A percentile compares a stretch with the other conserved stretches of the same genome.
phyloP scores from a whole-genome alignment of 2,113 vertebrate species.

The Cricetomys ansorgei region DNA sequence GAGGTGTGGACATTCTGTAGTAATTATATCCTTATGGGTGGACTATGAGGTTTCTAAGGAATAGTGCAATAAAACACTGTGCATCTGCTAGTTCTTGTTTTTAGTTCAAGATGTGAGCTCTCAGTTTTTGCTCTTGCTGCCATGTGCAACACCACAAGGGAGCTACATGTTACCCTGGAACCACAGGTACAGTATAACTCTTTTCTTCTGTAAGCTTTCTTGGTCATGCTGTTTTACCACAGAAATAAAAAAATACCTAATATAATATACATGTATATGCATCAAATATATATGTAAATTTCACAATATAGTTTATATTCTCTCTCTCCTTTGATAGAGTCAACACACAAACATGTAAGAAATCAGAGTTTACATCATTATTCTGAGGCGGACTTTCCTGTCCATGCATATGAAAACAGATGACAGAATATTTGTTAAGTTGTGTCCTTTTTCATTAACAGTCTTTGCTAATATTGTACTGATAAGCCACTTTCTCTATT shows the following conservation, averaged over 20 bases:
- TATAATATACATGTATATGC: not conserved
- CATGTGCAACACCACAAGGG: not conserved
- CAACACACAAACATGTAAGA: not conserved
- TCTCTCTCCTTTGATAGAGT: not conserved
- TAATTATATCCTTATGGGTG: not conserved
- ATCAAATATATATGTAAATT: not conserved
- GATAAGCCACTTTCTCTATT: conserved; percentile 63
- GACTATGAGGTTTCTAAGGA: not conserved
- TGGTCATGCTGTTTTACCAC: not conserved
- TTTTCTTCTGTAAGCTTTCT: not conserved
- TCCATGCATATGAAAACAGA: not conserved
- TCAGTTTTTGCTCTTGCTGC: not conserved
- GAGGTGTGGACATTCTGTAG: not conserved
- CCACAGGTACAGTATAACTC: not conserved
- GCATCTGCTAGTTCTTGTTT: not conserved
- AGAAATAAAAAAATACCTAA: not conserved
- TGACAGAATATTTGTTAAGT: not conserved
- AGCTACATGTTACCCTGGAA: not conserved
- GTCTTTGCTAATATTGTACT: conserved; percentile 73
- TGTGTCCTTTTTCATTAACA: conserved; percentile 54
- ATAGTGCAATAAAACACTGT: not conserved
- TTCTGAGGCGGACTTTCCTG: not conserved
- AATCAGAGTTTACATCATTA: not conserved
- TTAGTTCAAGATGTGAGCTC: not conserved
- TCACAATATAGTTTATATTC: not conserved